Conservation (phyloP, 2,888 invertebrate species). For the Hirudinaria manillensis region DNA sequence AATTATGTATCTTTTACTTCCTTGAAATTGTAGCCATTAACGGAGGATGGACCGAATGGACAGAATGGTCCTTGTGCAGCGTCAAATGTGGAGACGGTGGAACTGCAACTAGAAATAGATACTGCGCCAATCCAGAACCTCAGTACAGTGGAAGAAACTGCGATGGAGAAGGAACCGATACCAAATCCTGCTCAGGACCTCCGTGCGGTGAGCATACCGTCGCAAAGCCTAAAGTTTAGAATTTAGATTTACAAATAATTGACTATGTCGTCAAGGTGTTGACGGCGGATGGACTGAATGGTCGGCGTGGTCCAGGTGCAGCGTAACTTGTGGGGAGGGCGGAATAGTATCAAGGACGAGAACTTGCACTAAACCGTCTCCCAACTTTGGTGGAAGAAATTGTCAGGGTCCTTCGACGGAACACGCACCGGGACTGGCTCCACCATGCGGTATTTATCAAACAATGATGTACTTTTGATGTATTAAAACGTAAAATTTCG, state of each 20-base stretch:
- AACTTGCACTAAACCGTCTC: slow-evolving; percentile 34
- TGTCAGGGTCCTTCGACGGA: slow-evolving; percentile 31
- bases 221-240: neutral
- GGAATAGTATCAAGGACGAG: slow-evolving; percentile 30
- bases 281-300: slow-evolving; percentile 38
- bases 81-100: slow-evolving; percentile 30
- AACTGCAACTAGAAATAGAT: slow-evolving; percentile 23
- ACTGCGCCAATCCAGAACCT: slow-evolving; percentile 49
- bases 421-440: slow-evolving; percentile 29
- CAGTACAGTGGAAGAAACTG: slow-evolving; percentile 48
- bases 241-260: neutral
- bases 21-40: slow-evolving; percentile 16
- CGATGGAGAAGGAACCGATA: slow-evolving; percentile 43
- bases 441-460: slow-evolving; percentile 29
- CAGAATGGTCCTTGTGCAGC: slow-evolving; percentile 31
- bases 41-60: slow-evolving; percentile 32
- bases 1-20: neutral
- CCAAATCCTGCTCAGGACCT: slow-evolving; percentile 42
- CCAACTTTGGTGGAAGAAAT: slow-evolving; percentile 30
- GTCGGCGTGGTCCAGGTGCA: slow-evolving; percentile 35
- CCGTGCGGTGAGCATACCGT: slow-evolving; percentile 22
- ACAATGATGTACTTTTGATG: neutral
- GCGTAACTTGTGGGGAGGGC: slow-evolving; percentile 35
- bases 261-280: slow-evolving; percentile 24
- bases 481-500: neutral